A percentile compares a stretch with the other conserved stretches of the same genome.
phyloP scores from a whole-genome alignment of 2,797 vertebrate genomes.

The Dendrocincla fuliginosa region DNA sequence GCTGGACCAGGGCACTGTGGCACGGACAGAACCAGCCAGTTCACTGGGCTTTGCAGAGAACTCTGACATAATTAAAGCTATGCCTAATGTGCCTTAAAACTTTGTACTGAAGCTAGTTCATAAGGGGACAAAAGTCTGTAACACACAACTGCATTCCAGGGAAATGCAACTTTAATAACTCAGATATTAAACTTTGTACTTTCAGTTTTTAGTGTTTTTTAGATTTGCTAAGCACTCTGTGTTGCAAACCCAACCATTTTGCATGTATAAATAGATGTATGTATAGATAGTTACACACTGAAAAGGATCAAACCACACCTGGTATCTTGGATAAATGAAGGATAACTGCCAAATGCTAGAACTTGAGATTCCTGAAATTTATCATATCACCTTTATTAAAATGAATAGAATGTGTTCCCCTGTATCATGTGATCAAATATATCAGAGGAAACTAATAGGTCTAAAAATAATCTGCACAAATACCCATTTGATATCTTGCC shows the following conservation, averaged over 20 bases:
- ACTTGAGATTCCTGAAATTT: background rate
- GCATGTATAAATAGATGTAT: background rate
- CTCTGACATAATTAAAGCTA: background rate
- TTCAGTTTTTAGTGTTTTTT: background rate
- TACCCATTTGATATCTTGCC: background rate
- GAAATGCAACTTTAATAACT: background rate
- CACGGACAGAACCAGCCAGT: background rate
- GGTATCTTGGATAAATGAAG: background rate
- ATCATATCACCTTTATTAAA: background rate
- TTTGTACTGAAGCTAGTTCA: background rate
- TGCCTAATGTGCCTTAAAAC: background rate
- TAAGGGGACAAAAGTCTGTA: background rate
- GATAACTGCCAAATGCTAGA: background rate
- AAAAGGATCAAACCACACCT: background rate
- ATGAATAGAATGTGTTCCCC: background rate
- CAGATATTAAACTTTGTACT: background rate
- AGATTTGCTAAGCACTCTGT: background rate
- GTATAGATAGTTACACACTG: background rate
- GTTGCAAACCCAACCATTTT: background rate
- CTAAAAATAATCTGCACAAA: constrained; percentile 6
- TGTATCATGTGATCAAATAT: background rate
- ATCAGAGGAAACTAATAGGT: background rate
- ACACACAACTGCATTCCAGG: background rate
- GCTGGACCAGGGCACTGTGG: background rate
- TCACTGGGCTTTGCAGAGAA: background rate